Base-by-base conservation (phyloP, 2,113 vertebrate species). In the Antechinus flavipes region DNA sequence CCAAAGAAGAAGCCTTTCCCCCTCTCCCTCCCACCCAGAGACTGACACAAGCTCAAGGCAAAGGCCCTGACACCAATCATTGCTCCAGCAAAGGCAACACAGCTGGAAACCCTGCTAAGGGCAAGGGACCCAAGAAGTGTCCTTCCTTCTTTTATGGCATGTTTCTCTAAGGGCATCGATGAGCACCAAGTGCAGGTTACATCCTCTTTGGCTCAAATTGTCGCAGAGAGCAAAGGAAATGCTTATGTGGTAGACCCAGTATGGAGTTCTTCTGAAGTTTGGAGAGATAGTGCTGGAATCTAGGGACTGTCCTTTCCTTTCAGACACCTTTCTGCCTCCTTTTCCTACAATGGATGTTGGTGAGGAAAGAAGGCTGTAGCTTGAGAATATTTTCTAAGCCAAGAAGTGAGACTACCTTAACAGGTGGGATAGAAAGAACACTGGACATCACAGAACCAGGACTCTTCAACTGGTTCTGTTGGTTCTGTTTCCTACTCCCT, bases 41-140 rank as follows among this genome's bases (percentile, higher is more conserved):
- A 96, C 25, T 53, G 92, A 27, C n/a, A 76, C 50, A 58, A 0
- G 76, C 76, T 49, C 89, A 94, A 97, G 95, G 96, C 89, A 94
- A 97, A 95, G 42, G 91, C 46, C 25, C 89, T 96, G 53, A 50
- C 92, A 25, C 3, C 16, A 61, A 52, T 2, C 8, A 54, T n/a
- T 22, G 56, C 54, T 46, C 35, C 19, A 30, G 35, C 54, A 91
- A 89, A 95, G n/a, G 0, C 84, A 68, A 94, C 91, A 58, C 52
- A 58, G 47, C 50, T 52, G 16, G 54, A 97, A 95, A 90, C 35
- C 9, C 25, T 30, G 10, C 25, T 9, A 16, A 52, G 90, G 68
- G 52, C 89, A 94, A 96, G 58, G 19, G 54, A 90, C 24, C 53
- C 58, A 89, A 76, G 30, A 91, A 84, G 7, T 7, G 22, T 47